Evolutionary conservation across 2,888 invertebrate species (phyloP), one percentile per base, ranked within the genome.

Genomic region (Chrysolina haemoptera): DNA sequence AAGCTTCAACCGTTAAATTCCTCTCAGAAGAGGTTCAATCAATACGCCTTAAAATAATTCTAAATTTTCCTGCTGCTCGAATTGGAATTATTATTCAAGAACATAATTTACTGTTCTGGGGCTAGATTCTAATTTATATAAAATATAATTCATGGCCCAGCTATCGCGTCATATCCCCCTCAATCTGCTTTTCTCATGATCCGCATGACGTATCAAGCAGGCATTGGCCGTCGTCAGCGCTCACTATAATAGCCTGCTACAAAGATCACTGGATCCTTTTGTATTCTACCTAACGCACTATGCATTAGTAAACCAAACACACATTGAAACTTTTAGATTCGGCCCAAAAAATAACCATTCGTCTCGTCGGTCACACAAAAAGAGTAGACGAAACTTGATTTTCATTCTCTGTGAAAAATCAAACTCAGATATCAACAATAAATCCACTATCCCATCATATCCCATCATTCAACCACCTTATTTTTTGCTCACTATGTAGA

Each of bases 231-330:
- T 71, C 74, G 68, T 75, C 80, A 77, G 71, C 76, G 77, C 77
- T 75, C 78, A 75, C 71, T 77, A 63, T 87, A 87, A 87, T 87
- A 87, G 86, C 84, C 78, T 79, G 85, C 86, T 83, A 86, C 86
- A 87, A 86, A 87, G 87, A 87, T 87, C 86, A 86, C 85, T 86
- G 85, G 86, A 83, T 85, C 85, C 87, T 87, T 87, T 87, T 87
- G 87, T 87, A 83, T 87, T 87, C 86, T 84, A 86, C 87, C 86
- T 87, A 87, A 86, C 87, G 86, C 87, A 87, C 86, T 86, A 86
- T 85, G 85, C 87, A 88, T 88, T 87, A 87, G 85, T 83, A 82
- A n/a, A n/a, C n/a, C n/a, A n/a, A n/a, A n/a, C n/a, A n/a, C n/a
- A n/a, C n/a, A n/a, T n/a, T n/a, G n/a, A n/a, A n/a, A n/a, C n/a